Evolutionary conservation across 35 echinoderm and acorn worm genomes (phyloP).

Genomic region (Holothuria glaberrima): DNA sequence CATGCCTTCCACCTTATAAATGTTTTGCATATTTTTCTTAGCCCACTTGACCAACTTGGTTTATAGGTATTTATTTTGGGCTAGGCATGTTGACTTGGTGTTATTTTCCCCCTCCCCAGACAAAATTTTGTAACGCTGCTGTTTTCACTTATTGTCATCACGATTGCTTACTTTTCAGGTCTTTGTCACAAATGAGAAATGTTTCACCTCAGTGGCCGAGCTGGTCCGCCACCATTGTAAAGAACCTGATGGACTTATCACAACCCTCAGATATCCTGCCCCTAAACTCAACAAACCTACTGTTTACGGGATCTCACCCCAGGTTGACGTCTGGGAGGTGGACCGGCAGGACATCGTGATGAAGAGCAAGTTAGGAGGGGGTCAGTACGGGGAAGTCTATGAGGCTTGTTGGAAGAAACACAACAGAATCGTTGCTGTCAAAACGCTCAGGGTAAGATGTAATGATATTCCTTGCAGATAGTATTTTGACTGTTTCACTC

Average conservation of each 20-base stretch:
- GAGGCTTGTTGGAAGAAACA: slow-evolving; percentile 99
- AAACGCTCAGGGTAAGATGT: slow-evolving; percentile 90
- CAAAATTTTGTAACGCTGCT: too few relatives aligned
- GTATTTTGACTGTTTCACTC: too few relatives aligned
- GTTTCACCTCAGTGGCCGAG: slow-evolving; percentile 83
- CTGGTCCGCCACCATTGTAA: slow-evolving; percentile 95
- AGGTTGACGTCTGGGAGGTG: slow-evolving; percentile 95
- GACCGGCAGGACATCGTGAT: slow-evolving; percentile 95
- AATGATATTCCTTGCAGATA: too few relatives aligned
- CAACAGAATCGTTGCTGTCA: slow-evolving; percentile 92
- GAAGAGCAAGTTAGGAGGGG: slow-evolving; percentile 96
- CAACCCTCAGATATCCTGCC: slow-evolving; percentile 90
- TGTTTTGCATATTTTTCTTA: too few relatives aligned
- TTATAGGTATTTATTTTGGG: too few relatives aligned
- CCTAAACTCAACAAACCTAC: slow-evolving; percentile 98
- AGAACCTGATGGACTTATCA: slow-evolving; percentile 87
- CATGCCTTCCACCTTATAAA: too few relatives aligned
- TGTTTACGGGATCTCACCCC: slow-evolving; percentile 92
- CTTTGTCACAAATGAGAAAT: slow-evolving; percentile 87
- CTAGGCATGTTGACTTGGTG: too few relatives aligned
- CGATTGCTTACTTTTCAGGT: slow-evolving; percentile 39
- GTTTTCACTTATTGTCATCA: background rate
- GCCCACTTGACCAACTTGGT: too few relatives aligned
- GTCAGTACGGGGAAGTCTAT: slow-evolving; percentile 97
- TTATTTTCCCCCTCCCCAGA: too few relatives aligned